Base-by-base conservation (phyloP, 2,113 vertebrate species). In the Corythornis cristatus region DNA sequence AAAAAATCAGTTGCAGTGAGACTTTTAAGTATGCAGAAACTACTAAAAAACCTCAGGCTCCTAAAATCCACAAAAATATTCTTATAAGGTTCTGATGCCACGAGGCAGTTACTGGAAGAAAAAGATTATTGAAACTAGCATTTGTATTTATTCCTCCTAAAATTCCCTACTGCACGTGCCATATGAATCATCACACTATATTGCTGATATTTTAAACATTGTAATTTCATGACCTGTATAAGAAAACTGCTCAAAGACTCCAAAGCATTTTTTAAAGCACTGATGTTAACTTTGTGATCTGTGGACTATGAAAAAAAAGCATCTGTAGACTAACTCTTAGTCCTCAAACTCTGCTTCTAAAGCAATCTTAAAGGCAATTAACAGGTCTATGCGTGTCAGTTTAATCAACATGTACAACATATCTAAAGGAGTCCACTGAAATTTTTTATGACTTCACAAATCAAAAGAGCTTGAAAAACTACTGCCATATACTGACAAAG, bases 1-100 rank as follows among this genome's bases (percentile, higher is more conserved):
- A 90, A 73, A 89, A 93, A 71, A 48, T 84, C 43, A 76, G 88
- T 90, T 22, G 35, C 18, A 31, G 33, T 65, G 40, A 40, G 54
- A 88, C 7, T 61, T 75, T 68, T 43, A 79, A 76, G 25, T 40
- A 72, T 25, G 68, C 28, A 82, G 78, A 79, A 33, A 65, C 18
- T 19, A 48, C 14, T 22, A 29, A 70, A 85, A 96, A 96, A 1
- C 18, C 4, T 64, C 79, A 83, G 95, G 78, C 68, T 95, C 76
- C 56, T 88, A 86, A 90, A 95, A 95, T 54, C 54, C 8, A 71
- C 53, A 64, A 87, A 88, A 96, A 83, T 66, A 88, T 62, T 77
- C 89, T 74, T 86, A 84, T 12, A 71, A 95, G 33, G 70, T 56
- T 95, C 50, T 72, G 53, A 83, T 48, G 60, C 21, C 68, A 82